Evolutionary conservation across 64 coral and sea anemone genomes (phyloP).

Genomic region (Hydrozoanthus tunicans): DNA sequence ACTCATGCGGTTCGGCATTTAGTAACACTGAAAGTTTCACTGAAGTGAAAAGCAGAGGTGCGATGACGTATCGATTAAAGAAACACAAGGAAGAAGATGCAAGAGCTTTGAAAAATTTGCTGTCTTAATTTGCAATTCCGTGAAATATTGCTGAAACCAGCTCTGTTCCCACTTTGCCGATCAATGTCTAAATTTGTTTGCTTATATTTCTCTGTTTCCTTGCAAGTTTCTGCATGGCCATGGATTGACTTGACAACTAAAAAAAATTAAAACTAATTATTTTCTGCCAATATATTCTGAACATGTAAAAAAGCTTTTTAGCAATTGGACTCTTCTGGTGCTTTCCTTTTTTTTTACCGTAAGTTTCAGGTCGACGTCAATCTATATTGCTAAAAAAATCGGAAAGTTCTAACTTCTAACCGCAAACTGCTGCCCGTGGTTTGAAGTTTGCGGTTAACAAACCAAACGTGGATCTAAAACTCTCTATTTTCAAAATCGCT

Average conservation of each 20-base stretch:
- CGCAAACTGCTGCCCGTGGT: neutral
- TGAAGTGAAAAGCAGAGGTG: neutral
- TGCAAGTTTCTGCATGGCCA: neutral
- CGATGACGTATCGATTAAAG: neutral
- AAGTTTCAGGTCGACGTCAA: neutral
- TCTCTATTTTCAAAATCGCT: neutral
- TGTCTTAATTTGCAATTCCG: neutral
- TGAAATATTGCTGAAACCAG: neutral
- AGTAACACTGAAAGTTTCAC: neutral
- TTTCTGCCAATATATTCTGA: too few relatives aligned
- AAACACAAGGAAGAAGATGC: neutral
- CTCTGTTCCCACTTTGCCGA: neutral
- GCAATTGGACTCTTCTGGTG: neutral
- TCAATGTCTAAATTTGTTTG: neutral
- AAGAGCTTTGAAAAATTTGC: neutral
- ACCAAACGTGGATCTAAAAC: slow-evolving; percentile 21
- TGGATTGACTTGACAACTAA: neutral
- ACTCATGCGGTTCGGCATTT: neutral
- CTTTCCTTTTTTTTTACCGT: neutral
- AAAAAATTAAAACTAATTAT: neutral
- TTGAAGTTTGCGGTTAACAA: slow-evolving; percentile 8
- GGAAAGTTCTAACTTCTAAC: slow-evolving; percentile 5
- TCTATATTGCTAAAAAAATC: neutral
- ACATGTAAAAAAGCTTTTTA: too few relatives aligned
- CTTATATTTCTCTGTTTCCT: neutral